These are phyloP conservation scores for Psammodynastes pulverulentus DNA, from an alignment of 2,113 vertebrate species.

Conservation along the genomic window DNA sequence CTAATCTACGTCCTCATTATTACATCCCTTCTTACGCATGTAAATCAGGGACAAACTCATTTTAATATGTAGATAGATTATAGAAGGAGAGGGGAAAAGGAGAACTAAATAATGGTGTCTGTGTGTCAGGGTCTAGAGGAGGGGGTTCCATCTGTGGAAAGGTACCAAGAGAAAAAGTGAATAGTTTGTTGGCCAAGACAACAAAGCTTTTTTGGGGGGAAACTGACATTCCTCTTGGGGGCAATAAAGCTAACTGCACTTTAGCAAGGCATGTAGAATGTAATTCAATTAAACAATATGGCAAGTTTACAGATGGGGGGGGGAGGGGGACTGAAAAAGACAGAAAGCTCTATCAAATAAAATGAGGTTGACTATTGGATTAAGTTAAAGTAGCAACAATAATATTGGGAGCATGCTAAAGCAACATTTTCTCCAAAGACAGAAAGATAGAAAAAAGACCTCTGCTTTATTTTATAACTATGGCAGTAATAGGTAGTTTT, in stretches of 20 bases:
- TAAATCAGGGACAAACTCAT: conserved; percentile 79
- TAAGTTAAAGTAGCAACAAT: conserved; percentile 11
- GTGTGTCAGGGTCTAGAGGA: conserved; percentile 26
- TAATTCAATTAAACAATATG: conserved; percentile 23
- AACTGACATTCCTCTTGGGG: not conserved
- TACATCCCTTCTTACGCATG: conserved; percentile 79
- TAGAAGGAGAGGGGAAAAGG: conserved; percentile 69
- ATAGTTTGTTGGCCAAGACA: conserved; percentile 59
- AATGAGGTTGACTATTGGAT: not conserved
- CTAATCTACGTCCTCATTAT: conserved; percentile 88
- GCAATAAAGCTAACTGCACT: conserved; percentile 4
- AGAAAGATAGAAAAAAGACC: not conserved
- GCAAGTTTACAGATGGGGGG: not conserved
- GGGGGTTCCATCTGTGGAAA: conserved; percentile 22
- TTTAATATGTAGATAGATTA: conserved; percentile 82
- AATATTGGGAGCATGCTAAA: not conserved
- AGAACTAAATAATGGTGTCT: conserved; percentile 59
- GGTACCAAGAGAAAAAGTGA: conserved; percentile 37
- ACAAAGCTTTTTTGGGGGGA: not conserved
- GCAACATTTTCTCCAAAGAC: not conserved
- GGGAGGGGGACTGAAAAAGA: not conserved
- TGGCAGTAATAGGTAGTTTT: not conserved
- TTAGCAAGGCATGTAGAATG: not conserved
- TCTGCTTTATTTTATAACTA: not conserved
- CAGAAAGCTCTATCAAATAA: not conserved